phyloP scores from a whole-genome alignment of 2,888 invertebrate genomes.

The Tromatobia lineatoria region DNA sequence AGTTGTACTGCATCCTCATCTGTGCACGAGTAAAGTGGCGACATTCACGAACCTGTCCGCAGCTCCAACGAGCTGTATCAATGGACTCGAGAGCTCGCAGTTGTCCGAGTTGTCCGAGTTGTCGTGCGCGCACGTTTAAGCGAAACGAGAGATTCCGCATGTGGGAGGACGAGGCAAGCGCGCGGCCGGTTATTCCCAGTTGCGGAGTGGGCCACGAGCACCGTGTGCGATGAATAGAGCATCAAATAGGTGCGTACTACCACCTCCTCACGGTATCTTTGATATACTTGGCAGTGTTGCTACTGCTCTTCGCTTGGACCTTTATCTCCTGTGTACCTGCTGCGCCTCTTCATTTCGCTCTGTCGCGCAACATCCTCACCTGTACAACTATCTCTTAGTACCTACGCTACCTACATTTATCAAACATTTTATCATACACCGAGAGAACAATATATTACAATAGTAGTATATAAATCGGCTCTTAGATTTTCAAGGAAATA shows the following conservation, averaged over 20 bases:
- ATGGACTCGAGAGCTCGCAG: conserved; percentile 9
- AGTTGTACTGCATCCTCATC: background rate
- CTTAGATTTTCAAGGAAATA: no score
- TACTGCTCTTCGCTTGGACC: conserved; percentile 6
- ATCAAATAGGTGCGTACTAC: conserved; percentile 69
- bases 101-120: background rate
- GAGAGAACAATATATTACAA: no score
- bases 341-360: background rate
- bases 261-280: conserved; percentile 17
- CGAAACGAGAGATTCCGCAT: conserved; percentile 67
- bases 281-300: conserved; percentile 22
- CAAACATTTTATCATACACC: background rate
- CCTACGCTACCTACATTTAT: background rate
- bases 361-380: background rate
- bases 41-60: conserved; percentile 10
- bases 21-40: conserved; percentile 12
- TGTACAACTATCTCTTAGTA: background rate
- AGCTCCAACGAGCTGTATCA: conserved; percentile 25
- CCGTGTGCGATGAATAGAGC: conserved; percentile 73
- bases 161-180: conserved; percentile 69
- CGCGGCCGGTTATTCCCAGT: conserved; percentile 74
- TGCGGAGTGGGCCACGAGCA: conserved; percentile 76
- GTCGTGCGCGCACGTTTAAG: conserved; percentile 31
- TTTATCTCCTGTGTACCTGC: conserved; percentile 31
- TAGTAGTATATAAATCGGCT: no score